A percentile compares a stretch with the other conserved stretches of the same genome.
These are phyloP conservation scores for Microcebus tavaratra DNA, from an alignment of 2,113 vertebrate species.

Conservation along the genomic window DNA sequence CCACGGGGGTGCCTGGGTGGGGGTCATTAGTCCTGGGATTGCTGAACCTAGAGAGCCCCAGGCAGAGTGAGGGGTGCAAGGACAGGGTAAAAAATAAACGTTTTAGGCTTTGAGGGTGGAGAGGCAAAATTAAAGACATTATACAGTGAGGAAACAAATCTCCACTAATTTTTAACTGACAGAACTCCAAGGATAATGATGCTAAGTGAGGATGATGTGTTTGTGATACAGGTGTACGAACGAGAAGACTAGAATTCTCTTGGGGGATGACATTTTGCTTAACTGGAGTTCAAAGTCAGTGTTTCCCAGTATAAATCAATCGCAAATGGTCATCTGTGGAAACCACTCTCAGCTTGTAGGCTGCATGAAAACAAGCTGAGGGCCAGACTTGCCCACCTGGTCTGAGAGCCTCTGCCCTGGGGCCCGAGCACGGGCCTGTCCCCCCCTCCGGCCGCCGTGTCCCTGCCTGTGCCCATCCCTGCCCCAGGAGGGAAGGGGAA, in stretches of 20 bases:
- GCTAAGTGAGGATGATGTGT: neutral
- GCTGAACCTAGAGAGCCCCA: neutral
- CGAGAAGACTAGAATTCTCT: neutral
- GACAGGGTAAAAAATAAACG: neutral
- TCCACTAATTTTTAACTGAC: neutral
- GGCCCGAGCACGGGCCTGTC: neutral
- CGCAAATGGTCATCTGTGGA: neutral
- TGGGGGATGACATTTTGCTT: neutral
- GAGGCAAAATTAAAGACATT: neutral
- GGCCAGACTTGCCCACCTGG: neutral
- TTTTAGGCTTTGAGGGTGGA: neutral
- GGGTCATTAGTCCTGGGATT: neutral
- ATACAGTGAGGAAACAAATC: neutral
- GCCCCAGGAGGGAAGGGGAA: neutral
- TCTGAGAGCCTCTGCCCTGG: neutral
- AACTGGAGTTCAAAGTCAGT: no score
- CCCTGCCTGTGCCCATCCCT: neutral
- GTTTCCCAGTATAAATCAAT: neutral
- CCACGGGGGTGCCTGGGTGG: no score
- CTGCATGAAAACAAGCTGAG: accelerated
- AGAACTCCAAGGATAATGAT: neutral
- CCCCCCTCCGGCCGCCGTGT: accelerated
- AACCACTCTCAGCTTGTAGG: neutral
- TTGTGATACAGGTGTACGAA: neutral
- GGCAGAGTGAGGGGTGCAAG: neutral